These are phyloP conservation scores for Patiria pectinifera DNA, from an alignment of 53 echinoderm and acorn worm genomes.

Conservation along the genomic window DNA sequence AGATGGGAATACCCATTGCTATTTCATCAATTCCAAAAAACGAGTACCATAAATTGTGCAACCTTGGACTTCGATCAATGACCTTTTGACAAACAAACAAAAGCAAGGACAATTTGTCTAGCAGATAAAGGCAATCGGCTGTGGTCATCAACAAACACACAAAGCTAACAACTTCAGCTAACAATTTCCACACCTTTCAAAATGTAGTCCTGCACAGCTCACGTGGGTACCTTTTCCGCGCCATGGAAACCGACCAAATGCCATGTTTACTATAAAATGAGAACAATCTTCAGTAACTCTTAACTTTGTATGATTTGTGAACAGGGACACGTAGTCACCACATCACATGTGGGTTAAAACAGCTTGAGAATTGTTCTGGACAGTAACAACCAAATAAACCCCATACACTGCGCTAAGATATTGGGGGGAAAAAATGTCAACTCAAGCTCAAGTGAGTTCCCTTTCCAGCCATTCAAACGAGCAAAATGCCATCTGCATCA, in stretches of 20 bases:
- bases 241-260: not conserved
- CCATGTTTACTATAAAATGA: conserved; percentile 6
- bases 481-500: no score
- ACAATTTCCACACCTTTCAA: conserved; percentile 22
- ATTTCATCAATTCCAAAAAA: not conserved
- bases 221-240: conserved; percentile 8
- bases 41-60: not conserved
- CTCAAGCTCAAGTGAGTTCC: no score
- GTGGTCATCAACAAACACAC: not conserved
- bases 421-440: no score
- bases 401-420: no score
- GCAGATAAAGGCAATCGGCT: not conserved
- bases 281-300: not conserved
- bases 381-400: no score
- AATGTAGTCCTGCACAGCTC: conserved; percentile 1
- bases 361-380: no score
- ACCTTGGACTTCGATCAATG: not conserved
- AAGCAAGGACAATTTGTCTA: conserved; percentile 20
- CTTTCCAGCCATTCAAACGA: no score
- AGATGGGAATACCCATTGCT: not conserved
- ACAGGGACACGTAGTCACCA: no score
- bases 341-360: no score
- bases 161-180: conserved; percentile 4
- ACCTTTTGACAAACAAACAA: not conserved
- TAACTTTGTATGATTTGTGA: no score